A percentile compares a stretch with the other conserved stretches of the same genome.
phyloP scores from a whole-genome alignment of 2,113 vertebrate genomes.

The Thamnophis sirtalis region DNA sequence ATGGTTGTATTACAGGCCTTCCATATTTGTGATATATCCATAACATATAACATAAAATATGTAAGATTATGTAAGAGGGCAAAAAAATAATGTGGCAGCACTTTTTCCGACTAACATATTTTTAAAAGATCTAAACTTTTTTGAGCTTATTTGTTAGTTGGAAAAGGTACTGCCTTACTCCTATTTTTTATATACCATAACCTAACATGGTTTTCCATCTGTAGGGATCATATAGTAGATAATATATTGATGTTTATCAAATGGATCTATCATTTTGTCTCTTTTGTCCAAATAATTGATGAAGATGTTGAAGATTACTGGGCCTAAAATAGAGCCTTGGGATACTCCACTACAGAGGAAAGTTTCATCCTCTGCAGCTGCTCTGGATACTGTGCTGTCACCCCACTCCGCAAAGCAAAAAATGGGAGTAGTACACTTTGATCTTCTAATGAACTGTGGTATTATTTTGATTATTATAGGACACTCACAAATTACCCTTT shows the following conservation, averaged over 20 bases:
- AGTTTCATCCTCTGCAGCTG: neutral
- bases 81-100: neutral
- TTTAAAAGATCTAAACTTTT: neutral
- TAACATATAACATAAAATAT: no score
- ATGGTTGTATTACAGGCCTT: no score
- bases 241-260: neutral
- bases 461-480: neutral
- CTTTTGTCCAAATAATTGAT: no score
- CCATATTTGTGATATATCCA: no score
- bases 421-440: neutral
- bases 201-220: neutral
- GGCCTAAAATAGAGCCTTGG: no score
- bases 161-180: neutral
- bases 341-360: neutral
- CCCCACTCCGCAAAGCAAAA: neutral
- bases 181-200: neutral
- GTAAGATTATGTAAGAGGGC: neutral
- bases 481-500: neutral
- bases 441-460: neutral
- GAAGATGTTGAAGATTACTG: no score
- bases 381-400: neutral
- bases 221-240: neutral
- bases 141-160: neutral
- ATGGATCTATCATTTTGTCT: neutral
- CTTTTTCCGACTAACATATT: neutral